Base-by-base conservation (phyloP, 2,113 vertebrate genomes). In the Chlamydotis undulata region DNA sequence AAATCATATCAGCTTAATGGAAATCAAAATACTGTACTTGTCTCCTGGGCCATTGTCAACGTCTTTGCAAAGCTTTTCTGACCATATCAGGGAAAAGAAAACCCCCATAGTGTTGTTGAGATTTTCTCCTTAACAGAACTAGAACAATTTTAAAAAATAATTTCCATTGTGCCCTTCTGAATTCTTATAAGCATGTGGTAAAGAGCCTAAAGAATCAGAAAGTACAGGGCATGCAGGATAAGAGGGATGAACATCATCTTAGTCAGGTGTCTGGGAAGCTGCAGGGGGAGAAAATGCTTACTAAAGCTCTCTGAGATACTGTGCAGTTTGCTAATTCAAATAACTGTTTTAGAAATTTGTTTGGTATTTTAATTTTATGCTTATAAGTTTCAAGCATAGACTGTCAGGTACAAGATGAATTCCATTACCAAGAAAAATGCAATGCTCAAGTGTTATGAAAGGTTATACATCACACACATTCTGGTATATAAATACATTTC, bases 351-450 rank as follows among this genome's bases (percentile, higher is more conserved):
- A 41, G 28, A 82, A 93, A 61, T 82, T 59, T 87, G 8, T 92
- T 96, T 90, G 8, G 14, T 89, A 47, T 88, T 96, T 96, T 92
- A 96, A 94, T 95, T 95, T 97, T 97, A 94, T 97, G 69, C 73
- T 95, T 89, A 47, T 61, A 94, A 71, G 3, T 93, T 96, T 92
- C 59, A 77, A 67, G 53, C 29, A 2, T 63, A 95, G 25, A 74
- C 39, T 95, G 10, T 87, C 71, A 93, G 41, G 50, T 81, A 88
- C 14, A 86, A 93, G 65, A 95, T 79, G 15, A 89, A 96, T 93
- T 95, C 61, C 17, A 82, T 96, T 95, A 96, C 53, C 76, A 81
- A 94, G 90, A 89, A 88, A 97, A 96, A 95, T 90, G 31, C 19
- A 83, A 13, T 24, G 60, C 24, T 91, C 14, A 47, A 71, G 28